A percentile compares a stretch with the other conserved stretches of the same genome.
These are phyloP conservation scores for Recurvirostra avosetta DNA, from an alignment of 2,113 vertebrate genomes.

Conservation along the genomic window DNA sequence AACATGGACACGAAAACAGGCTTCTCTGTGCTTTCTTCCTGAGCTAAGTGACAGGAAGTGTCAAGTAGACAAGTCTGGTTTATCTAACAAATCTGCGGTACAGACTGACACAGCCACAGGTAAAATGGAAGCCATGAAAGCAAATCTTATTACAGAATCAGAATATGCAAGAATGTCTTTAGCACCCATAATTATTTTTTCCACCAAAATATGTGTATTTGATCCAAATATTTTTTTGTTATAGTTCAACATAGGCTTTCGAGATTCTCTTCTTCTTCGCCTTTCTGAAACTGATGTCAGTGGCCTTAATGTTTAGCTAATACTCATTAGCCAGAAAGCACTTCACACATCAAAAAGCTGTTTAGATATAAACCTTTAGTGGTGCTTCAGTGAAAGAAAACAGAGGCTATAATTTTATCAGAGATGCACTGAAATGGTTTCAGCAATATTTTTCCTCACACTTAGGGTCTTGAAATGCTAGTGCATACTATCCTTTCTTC, in stretches of 20 bases:
- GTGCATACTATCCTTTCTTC: not conserved
- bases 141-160: not conserved
- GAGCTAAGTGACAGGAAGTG: slow-evolving; percentile 28
- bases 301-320: not conserved
- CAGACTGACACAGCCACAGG: slow-evolving; percentile 8
- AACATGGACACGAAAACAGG: slow-evolving; percentile 76
- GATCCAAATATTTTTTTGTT: not conserved
- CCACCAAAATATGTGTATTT: not conserved
- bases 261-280: not conserved
- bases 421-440: not conserved
- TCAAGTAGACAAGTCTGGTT: slow-evolving; percentile 19
- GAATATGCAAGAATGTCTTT: not conserved
- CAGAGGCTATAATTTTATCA: not conserved
- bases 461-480: not conserved
- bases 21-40: slow-evolving; percentile 39
- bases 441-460: not conserved
- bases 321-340: not conserved
- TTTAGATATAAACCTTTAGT: not conserved
- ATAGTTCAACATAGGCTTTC: not conserved
- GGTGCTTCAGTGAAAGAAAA: not conserved
- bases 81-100: slow-evolving; percentile 4
- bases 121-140: slow-evolving; percentile 2
- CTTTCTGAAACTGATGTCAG: not conserved
- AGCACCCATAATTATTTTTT: not conserved
- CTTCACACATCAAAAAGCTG: not conserved